These are phyloP conservation scores for Myxocyprinus asiaticus DNA, from an alignment of 2,113 vertebrate genomes.

Conservation along the genomic window DNA sequence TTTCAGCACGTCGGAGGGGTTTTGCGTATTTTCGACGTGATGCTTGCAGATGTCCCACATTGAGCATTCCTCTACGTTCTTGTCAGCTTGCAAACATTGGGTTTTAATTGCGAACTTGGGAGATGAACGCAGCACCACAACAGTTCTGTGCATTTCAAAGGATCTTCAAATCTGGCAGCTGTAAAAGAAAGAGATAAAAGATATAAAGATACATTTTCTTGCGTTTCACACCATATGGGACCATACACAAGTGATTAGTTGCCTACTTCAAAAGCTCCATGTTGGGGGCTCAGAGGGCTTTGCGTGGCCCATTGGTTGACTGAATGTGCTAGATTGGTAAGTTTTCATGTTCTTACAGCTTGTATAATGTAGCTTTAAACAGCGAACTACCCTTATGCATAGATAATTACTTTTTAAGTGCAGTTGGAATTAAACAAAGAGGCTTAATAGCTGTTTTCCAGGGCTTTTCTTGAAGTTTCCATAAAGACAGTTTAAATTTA, in stretches of 20 bases:
- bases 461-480: slow-evolving; percentile 11
- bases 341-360: slow-evolving; percentile 28
- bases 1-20: slow-evolving; percentile 12
- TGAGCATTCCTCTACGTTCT: slow-evolving; percentile 64
- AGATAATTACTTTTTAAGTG: slow-evolving; percentile 37
- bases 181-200: slow-evolving; percentile 65
- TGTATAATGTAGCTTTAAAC: not conserved
- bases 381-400: not conserved
- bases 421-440: slow-evolving; percentile 23
- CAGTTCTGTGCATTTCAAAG: slow-evolving; percentile 57
- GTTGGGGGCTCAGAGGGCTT: slow-evolving; percentile 4
- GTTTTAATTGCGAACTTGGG: slow-evolving; percentile 64
- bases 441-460: not conserved
- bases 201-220: slow-evolving; percentile 58
- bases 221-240: slow-evolving; percentile 52
- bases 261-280: slow-evolving; percentile 56
- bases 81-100: slow-evolving; percentile 58
- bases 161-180: slow-evolving; percentile 63
- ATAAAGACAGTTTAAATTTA: slow-evolving; percentile 30
- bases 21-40: slow-evolving; percentile 12
- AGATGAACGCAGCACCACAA: slow-evolving; percentile 63
- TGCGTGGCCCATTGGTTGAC: slow-evolving; percentile 5
- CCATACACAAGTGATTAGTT: slow-evolving; percentile 56
- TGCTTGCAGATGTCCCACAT: slow-evolving; percentile 50
- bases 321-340: slow-evolving; percentile 31